A percentile compares a stretch with the other conserved stretches of the same genome.
These are phyloP conservation scores for Tetropium fuscum DNA, from an alignment of 2,888 invertebrate genomes.

Conservation along the genomic window DNA sequence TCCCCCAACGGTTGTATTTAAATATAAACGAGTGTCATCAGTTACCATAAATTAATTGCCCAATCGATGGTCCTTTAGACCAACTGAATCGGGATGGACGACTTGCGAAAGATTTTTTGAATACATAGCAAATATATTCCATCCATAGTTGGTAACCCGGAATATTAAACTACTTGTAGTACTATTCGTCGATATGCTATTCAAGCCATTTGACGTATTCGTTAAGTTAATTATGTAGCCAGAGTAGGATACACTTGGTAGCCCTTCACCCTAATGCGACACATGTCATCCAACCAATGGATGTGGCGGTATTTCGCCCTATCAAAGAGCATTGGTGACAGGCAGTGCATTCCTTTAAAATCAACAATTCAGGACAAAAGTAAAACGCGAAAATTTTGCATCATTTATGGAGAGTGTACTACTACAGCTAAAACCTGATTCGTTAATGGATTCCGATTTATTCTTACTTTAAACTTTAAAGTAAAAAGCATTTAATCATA, in stretches of 20 bases:
- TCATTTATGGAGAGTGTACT: not conserved
- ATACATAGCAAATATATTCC: conserved; percentile 21
- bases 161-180: conserved; percentile 11
- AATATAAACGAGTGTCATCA: not conserved
- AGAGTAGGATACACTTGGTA: conserved; percentile 14
- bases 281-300: conserved; percentile 13
- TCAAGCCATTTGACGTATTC: conserved; percentile 17
- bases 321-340: conserved; percentile 4
- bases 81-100: conserved; percentile 37
- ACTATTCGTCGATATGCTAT: conserved; percentile 23
- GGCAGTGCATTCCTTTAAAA: conserved; percentile 18
- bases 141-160: conserved; percentile 16
- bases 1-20: conserved; percentile 20
- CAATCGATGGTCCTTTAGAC: not conserved
- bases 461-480: too few relatives aligned
- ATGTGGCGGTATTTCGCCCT: conserved; percentile 7
- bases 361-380: conserved; percentile 21
- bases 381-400: conserved; percentile 10
- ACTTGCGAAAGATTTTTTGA: conserved; percentile 21
- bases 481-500: too few relatives aligned
- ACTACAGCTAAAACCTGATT: conserved; percentile 19
- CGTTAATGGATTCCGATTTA: too few relatives aligned
- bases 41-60: not conserved
- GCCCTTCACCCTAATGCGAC: conserved; percentile 18
- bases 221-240: conserved; percentile 21